A percentile compares a stretch with the other conserved stretches of the same genome.
Conservation (phyloP, 2,888 invertebrate species). For the Chymomyza caudatula region DNA sequence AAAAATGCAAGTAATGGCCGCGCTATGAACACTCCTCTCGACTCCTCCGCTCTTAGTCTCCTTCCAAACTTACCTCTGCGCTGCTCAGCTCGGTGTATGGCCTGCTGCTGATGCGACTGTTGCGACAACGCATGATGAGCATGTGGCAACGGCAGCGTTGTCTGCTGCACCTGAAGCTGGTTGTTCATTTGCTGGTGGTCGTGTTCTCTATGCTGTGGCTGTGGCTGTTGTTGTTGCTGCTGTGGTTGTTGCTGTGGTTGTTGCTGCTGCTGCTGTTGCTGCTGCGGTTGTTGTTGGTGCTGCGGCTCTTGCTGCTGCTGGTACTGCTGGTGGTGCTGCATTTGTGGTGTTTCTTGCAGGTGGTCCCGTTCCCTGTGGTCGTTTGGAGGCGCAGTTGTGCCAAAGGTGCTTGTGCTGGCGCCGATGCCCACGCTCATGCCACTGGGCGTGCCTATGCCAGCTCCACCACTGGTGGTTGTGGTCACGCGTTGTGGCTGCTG, state of each 20-base stretch:
- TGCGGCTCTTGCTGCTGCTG: constrained; percentile 8
- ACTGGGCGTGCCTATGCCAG: background rate
- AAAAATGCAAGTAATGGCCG: constrained; percentile 6
- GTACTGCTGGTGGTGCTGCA: constrained; percentile 1
- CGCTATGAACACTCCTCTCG: background rate
- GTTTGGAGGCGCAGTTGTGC: constrained; percentile 17
- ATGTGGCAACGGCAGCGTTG: constrained; percentile 48
- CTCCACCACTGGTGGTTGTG: background rate
- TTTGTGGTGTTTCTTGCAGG: constrained; percentile 20
- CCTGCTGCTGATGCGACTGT: constrained; percentile 68
- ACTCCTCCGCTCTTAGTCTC: background rate
- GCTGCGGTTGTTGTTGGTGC: background rate
- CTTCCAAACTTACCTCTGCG: constrained; percentile 52
- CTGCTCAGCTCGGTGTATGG: constrained; percentile 64
- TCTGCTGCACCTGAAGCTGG: constrained; percentile 34
- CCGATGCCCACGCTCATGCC: constrained; percentile 14
- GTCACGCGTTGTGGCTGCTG: constrained; percentile 39
- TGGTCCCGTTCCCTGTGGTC: constrained; percentile 33
- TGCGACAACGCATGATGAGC: constrained; percentile 65
- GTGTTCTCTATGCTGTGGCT: constrained; percentile 46
- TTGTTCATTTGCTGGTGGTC: constrained; percentile 34
- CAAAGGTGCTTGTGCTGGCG: constrained; percentile 47
- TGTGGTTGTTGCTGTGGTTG: constrained; percentile 17
- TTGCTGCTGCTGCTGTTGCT: constrained; percentile 1
- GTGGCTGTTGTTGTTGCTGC: constrained; percentile 26